Conservation (phyloP, 2,888 invertebrate genomes). For the Helicoverpa assulta region DNA sequence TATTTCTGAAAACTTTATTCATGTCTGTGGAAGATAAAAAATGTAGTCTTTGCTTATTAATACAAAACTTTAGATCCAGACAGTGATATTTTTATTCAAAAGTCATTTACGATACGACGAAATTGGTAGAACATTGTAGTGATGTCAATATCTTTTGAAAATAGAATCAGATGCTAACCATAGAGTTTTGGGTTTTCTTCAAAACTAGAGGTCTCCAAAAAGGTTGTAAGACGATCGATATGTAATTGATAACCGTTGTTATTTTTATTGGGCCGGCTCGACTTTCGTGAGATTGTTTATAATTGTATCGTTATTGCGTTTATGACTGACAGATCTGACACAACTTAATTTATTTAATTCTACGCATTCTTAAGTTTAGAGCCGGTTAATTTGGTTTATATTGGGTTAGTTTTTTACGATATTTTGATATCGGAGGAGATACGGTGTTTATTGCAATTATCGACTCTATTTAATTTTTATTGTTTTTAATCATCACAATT, state of each 20-base stretch:
- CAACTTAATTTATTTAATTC: conserved; percentile 66
- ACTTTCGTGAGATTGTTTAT: conserved; percentile 66
- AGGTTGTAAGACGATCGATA: conserved; percentile 67
- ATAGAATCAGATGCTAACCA: background rate
- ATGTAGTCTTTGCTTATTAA: background rate
- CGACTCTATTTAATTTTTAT: background rate
- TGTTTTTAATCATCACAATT: no score
- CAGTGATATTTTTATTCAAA: no score
- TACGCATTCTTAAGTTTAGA: conserved; percentile 63
- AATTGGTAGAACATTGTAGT: background rate
- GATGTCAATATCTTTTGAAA: conserved; percentile 1
- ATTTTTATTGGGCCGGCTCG: conserved; percentile 67
- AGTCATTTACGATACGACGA: no score
- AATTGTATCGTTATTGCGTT: conserved; percentile 64
- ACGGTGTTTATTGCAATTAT: conserved; percentile 30
- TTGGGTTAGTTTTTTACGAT: conserved; percentile 37
- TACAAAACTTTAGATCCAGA: background rate
- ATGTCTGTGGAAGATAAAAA: background rate
- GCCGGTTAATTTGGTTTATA: conserved; percentile 61
- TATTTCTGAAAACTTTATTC: background rate
- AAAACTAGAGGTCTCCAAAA: conserved; percentile 47
- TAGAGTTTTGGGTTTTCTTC: conserved; percentile 31
- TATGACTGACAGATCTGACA: conserved; percentile 56
- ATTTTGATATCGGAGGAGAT: conserved; percentile 28
- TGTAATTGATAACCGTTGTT: conserved; percentile 74